Evolutionary conservation across 2,113 vertebrate species (phyloP).

Genomic region (Corythoichthys haematopterus): DNA sequence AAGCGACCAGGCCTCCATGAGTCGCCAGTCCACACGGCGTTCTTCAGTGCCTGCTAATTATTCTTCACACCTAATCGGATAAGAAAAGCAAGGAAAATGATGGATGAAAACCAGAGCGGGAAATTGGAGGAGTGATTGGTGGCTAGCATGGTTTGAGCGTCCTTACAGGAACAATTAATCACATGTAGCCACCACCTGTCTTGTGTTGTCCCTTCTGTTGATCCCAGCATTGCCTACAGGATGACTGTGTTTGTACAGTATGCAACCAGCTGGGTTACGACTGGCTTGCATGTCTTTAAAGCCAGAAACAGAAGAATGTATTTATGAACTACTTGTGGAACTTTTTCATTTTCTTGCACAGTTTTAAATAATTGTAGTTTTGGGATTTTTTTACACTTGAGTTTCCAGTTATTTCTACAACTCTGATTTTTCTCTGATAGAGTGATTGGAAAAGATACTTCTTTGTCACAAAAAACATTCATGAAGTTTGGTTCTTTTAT

Average conservation of each 20-base stretch:
- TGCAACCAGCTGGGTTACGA: conserved; percentile 46
- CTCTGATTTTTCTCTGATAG: too few species aligned
- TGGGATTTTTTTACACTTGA: neutral
- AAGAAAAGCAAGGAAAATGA: conserved; percentile 56
- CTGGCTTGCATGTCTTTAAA: conserved; percentile 41
- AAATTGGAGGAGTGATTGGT: conserved; percentile 41
- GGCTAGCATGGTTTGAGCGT: conserved; percentile 56
- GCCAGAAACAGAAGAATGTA: conserved; percentile 42
- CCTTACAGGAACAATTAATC: conserved; percentile 70
- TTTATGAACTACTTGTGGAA: conserved; percentile 37
- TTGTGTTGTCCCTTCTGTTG: conserved; percentile 64
- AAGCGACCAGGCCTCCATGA: conserved; percentile 57
- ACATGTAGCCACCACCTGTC: conserved; percentile 66
- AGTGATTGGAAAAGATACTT: too few species aligned
- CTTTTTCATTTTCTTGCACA: conserved; percentile 29
- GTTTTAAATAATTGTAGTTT: conserved; percentile 7
- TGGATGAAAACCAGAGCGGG: conserved; percentile 18
- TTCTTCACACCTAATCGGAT: conserved; percentile 71
- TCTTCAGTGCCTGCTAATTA: conserved; percentile 65
- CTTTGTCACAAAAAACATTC: too few species aligned
- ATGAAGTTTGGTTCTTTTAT: too few species aligned
- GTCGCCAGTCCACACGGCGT: conserved; percentile 49
- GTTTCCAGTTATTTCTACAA: too few species aligned
- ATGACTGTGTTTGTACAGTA: conserved; percentile 60
- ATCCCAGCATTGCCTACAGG: conserved; percentile 49